A percentile compares a stretch with the other conserved stretches of the same genome.
These are phyloP conservation scores for Andrena fulva DNA, from an alignment of 2,888 invertebrate genomes.

Conservation along the genomic window DNA sequence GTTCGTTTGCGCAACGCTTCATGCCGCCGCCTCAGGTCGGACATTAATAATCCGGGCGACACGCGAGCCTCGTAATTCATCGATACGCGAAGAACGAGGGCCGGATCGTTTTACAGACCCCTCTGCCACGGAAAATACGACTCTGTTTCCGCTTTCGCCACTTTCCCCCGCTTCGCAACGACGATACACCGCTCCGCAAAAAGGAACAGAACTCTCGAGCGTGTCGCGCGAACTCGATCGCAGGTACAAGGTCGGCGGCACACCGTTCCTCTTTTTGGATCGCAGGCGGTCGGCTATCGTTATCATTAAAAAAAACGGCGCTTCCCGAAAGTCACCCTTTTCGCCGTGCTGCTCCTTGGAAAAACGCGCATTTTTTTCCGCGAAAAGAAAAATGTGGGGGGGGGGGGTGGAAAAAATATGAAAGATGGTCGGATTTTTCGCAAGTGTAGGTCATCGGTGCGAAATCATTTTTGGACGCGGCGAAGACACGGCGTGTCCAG, in stretches of 20 bases:
- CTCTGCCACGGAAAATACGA: not conserved
- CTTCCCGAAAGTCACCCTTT: too few relatives aligned
- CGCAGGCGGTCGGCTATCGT: not conserved
- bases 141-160: not conserved
- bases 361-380: slow-evolving; percentile 20
- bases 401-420: not conserved
- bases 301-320: not conserved
- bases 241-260: not conserved
- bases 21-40: slow-evolving; percentile 15
- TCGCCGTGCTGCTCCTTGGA: not conserved
- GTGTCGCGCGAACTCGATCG: not conserved
- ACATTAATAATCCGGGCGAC: slow-evolving; percentile 38
- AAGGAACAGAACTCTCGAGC: not conserved
- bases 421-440: slow-evolving; percentile 20
- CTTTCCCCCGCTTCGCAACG: slow-evolving; percentile 15
- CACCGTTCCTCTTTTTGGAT: not conserved
- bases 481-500: slow-evolving; percentile 69
- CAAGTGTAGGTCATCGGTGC: slow-evolving; percentile 45
- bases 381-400: not conserved
- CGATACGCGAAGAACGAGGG: slow-evolving; percentile 15
- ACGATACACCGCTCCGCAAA: not conserved
- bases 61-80: slow-evolving; percentile 30
- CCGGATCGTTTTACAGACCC: not conserved
- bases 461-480: slow-evolving; percentile 73
- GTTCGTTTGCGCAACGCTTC: slow-evolving; percentile 10